A percentile compares a stretch with the other conserved stretches of the same genome.
phyloP scores from a whole-genome alignment of 2,113 vertebrate genomes.

The Pterocles burchelli region DNA sequence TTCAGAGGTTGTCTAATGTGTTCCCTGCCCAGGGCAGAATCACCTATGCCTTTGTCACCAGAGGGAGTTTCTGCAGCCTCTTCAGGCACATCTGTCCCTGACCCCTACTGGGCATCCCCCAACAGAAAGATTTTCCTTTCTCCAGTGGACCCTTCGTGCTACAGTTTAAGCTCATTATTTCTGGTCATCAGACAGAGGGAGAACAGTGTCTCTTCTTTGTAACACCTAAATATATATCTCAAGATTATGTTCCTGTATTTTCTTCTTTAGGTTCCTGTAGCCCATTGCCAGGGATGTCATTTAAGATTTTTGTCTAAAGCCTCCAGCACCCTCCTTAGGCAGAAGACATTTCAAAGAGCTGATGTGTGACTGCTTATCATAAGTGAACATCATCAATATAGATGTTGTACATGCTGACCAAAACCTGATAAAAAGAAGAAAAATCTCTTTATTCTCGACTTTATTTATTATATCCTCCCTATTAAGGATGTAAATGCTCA shows the following conservation, averaged over 20 bases:
- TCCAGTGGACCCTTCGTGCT: not conserved
- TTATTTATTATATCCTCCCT: not conserved
- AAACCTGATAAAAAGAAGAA: not conserved
- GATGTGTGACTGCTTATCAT: not conserved
- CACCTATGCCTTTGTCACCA: not conserved
- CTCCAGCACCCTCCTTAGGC: not conserved
- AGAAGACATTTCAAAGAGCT: not conserved
- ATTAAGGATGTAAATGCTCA: not conserved
- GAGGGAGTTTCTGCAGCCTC: not conserved
- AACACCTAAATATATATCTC: not conserved
- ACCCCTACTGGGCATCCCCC: not conserved
- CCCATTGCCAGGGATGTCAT: not conserved
- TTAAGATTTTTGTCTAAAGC: not conserved
- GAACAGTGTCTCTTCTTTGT: not conserved
- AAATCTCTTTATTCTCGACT: not conserved
- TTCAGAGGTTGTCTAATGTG: not conserved
- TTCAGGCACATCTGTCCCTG: not conserved
- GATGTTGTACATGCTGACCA: not conserved
- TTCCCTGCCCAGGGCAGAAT: not conserved
- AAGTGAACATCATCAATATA: not conserved
- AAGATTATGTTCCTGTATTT: not conserved
- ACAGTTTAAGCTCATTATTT: not conserved
- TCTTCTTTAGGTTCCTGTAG: not conserved
- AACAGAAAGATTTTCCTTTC: not conserved
- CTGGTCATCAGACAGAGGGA: not conserved